phyloP scores from a whole-genome alignment of 1,140 invertebrate genomes.

The Phthorimaea operculella region DNA sequence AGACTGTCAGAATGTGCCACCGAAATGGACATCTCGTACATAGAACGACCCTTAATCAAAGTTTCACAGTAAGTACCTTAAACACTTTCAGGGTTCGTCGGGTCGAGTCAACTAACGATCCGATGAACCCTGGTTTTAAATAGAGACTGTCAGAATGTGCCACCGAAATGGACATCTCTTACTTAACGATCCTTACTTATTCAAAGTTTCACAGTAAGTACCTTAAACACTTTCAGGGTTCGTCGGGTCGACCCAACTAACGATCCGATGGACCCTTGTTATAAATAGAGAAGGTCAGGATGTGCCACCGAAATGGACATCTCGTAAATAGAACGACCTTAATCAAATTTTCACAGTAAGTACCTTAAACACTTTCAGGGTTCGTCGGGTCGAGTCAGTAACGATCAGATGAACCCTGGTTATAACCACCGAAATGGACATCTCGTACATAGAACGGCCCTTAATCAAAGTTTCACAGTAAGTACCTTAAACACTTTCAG shows the following conservation, averaged over 20 bases:
- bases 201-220: constrained; percentile 44
- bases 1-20: constrained; percentile 40
- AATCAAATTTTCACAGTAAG: constrained; percentile 44
- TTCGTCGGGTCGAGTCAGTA: no score
- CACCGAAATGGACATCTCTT: constrained; percentile 36
- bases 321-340: constrained; percentile 38
- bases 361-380: no score
- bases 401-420: no score
- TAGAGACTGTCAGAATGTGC: constrained; percentile 40
- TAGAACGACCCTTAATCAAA: constrained; percentile 39
- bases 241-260: no score
- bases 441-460: no score
- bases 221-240: no score
- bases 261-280: no score
- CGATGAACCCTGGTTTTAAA: constrained; percentile 49
- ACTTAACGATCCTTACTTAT: constrained; percentile 36
- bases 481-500: no score
- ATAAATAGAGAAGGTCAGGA: constrained; percentile 35
- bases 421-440: no score
- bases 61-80: constrained; percentile 40
- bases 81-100: no score
- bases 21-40: constrained; percentile 34
- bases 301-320: constrained; percentile 42
- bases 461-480: constrained; percentile 41
- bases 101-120: no score